These are phyloP conservation scores for Sebastes wilsoni DNA, from an alignment of 2,797 vertebrate genomes.

Conservation along the genomic window DNA sequence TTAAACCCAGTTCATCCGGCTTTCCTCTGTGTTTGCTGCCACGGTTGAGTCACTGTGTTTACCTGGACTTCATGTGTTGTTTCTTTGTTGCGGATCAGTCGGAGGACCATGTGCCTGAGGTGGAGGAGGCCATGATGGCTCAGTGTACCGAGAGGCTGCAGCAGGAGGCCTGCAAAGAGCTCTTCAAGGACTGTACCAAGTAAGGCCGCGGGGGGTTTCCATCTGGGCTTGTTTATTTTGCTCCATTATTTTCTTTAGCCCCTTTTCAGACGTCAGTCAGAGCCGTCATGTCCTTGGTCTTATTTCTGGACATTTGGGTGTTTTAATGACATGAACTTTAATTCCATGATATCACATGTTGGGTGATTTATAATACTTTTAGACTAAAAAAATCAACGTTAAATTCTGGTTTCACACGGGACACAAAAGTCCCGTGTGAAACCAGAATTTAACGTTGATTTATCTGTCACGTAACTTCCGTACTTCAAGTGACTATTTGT, in stretches of 20 bases:
- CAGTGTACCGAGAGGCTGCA: conserved; percentile 88
- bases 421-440: too few species aligned
- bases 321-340: not conserved
- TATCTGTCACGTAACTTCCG: too few species aligned
- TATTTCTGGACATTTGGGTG: not conserved
- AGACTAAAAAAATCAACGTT: too few species aligned
- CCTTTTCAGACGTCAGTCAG: not conserved
- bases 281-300: not conserved
- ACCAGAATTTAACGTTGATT: too few species aligned
- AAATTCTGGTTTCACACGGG: too few species aligned
- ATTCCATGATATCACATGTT: not conserved
- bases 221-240: not conserved
- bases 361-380: not conserved
- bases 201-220: conserved; percentile 69
- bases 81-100: conserved; percentile 78
- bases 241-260: not conserved
- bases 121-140: conserved; percentile 86
- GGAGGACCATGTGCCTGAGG: conserved; percentile 89
- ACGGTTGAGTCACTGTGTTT: conserved; percentile 1
- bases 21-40: not conserved
- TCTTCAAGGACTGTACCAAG: conserved; percentile 96
- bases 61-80: conserved; percentile 9
- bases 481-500: too few species aligned
- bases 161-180: conserved; percentile 93
- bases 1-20: conserved; percentile 17